phyloP scores from a whole-genome alignment of 2,888 invertebrate species.

The Sycophila texana region DNA sequence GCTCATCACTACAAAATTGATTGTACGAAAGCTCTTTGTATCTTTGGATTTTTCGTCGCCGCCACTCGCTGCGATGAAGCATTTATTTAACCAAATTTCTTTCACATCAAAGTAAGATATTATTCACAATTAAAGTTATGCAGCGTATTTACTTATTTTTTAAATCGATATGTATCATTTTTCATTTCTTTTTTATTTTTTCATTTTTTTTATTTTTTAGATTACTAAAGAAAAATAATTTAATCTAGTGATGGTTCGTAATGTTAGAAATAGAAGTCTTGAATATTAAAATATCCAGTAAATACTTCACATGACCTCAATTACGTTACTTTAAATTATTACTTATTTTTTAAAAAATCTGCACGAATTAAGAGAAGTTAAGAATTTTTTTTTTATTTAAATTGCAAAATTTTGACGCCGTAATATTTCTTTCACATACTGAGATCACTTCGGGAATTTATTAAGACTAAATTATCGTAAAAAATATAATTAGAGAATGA shows the following conservation, averaged over 20 bases:
- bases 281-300: neutral
- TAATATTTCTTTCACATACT: neutral
- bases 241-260: neutral
- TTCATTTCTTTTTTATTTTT: neutral
- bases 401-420: conserved; percentile 29
- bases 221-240: neutral
- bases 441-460: neutral
- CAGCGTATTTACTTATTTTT: conserved; percentile 9
- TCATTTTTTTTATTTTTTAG: neutral
- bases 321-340: conserved; percentile 11
- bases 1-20: conserved; percentile 68
- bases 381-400: conserved; percentile 37
- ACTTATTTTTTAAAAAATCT: neutral
- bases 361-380: conserved; percentile 1
- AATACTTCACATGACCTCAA: conserved; percentile 20
- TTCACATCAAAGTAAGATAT: neutral
- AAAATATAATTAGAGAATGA: no score
- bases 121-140: conserved; percentile 2
- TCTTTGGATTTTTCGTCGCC: conserved; percentile 10
- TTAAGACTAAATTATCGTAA: conserved; percentile 20
- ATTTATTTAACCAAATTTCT: conserved; percentile 8
- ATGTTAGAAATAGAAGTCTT: neutral
- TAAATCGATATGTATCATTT: neutral
- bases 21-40: conserved; percentile 71
- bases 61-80: conserved; percentile 18